A percentile compares a stretch with the other conserved stretches of the same genome.
Conservation (phyloP, 2,113 vertebrate genomes). For the Catharus minimus region DNA sequence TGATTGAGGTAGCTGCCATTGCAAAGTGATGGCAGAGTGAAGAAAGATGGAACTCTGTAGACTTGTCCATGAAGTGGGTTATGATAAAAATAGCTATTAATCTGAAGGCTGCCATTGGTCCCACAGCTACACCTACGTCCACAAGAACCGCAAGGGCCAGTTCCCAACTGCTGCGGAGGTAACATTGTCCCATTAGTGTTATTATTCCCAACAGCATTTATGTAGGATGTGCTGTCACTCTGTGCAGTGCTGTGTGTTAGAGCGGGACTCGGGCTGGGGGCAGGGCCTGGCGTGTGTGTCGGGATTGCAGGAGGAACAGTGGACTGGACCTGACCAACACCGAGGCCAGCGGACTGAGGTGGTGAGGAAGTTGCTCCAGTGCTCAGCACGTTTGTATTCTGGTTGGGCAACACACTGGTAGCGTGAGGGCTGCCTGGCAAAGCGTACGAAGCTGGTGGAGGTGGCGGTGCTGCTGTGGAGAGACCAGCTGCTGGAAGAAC, state of each 20-base stretch:
- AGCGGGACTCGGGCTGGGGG: slow-evolving; percentile 87
- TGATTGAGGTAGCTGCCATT: slow-evolving; percentile 94
- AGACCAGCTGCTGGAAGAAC: slow-evolving; percentile 81
- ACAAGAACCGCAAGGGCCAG: slow-evolving; percentile 84
- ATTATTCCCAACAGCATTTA: slow-evolving; percentile 79
- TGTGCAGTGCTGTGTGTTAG: slow-evolving; percentile 89
- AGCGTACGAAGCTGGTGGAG: slow-evolving; percentile 76
- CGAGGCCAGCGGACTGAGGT: slow-evolving; percentile 63
- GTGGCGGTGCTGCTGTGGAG: slow-evolving; percentile 65
- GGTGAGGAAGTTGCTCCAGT: slow-evolving; percentile 67
- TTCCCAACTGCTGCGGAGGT: slow-evolving; percentile 76
- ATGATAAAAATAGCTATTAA: slow-evolving; percentile 82
- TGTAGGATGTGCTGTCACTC: slow-evolving; percentile 87
- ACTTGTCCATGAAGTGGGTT: slow-evolving; percentile 84
- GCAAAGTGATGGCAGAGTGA: slow-evolving; percentile 88
- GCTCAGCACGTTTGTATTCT: slow-evolving; percentile 71
- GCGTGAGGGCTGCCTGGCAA: slow-evolving; percentile 76
- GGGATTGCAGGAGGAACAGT: slow-evolving; percentile 82
- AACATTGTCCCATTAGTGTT: slow-evolving; percentile 70
- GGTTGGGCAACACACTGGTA: slow-evolving; percentile 72
- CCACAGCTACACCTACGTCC: slow-evolving; percentile 92
- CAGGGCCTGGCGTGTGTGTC: slow-evolving; percentile 88
- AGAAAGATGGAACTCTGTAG: slow-evolving; percentile 85
- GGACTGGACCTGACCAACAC: slow-evolving; percentile 77
- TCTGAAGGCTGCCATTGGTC: slow-evolving; percentile 78